Evolutionary conservation across 2,113 vertebrate species (phyloP).

Genomic region (Ceyx cyanopectus): DNA sequence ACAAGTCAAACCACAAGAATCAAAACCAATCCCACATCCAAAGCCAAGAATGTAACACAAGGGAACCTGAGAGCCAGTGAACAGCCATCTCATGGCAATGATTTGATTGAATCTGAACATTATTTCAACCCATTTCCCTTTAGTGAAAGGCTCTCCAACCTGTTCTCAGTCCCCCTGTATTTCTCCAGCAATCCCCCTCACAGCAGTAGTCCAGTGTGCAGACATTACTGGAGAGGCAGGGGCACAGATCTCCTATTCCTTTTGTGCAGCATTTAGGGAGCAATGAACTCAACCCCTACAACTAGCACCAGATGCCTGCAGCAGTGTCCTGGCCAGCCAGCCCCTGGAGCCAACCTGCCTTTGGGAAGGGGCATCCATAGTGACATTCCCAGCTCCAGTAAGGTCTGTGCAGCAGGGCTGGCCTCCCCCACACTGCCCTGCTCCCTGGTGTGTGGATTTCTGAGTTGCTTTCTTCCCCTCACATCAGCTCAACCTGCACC

Average conservation of each 20-base stretch:
- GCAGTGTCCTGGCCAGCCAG: background rate
- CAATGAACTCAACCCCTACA: rapidly evolving
- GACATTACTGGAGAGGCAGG: background rate
- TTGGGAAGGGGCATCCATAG: background rate
- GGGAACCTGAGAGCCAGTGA: background rate
- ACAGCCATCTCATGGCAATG: background rate
- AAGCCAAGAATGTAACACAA: background rate
- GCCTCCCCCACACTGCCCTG: background rate
- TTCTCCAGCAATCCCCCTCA: background rate
- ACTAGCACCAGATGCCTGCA: background rate
- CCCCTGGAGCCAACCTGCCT: background rate
- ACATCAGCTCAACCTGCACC: background rate
- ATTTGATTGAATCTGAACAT: background rate
- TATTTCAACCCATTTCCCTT: background rate
- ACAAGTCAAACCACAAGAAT: slow-evolving; percentile 14
- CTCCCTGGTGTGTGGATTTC: background rate
- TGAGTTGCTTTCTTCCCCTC: background rate
- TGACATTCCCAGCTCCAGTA: background rate
- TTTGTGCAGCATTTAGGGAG: background rate
- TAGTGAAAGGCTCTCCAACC: background rate
- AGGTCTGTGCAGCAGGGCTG: background rate
- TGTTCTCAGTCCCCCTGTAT: background rate
- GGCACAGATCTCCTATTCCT: background rate
- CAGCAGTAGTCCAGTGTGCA: background rate
- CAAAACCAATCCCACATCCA: background rate